Evolutionary conservation across 2,888 invertebrate species (phyloP), one percentile per base, ranked within the genome.

Genomic region (Epistrophella euchroma): DNA sequence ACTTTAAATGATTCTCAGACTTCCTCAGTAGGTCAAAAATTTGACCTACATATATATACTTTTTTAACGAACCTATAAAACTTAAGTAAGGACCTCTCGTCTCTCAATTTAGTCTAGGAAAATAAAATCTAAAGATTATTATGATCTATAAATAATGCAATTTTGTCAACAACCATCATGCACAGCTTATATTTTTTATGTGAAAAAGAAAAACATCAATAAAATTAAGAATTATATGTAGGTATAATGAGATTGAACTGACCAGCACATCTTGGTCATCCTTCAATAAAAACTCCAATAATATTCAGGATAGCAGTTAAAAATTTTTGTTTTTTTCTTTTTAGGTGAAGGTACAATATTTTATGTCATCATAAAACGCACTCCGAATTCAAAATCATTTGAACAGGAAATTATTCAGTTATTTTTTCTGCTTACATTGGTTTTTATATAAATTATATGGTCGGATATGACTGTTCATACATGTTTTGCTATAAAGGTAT

Each of bases 331-430:
- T n/a, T 47, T 17, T 45, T 50, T 22, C 25, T 22, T 52, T 6
- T 22, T 2, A 25, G 52, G 15, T 52, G 13, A 7, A 32, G 7
- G 32, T 17, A 50, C 4, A 5, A 13, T 50, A 22, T 50, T 52
- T 52, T 52, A 52, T 52, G 15, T 52, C 25, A 52, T 15, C 25
- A 25, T 52, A 52, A 52, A 52, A 52, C 25, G 52, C 52, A 22
- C 22, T 52, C 25, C 25, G 25, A 52, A 25, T 52, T 52, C 52
- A 52, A 52, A 52, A 25, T 22, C 6, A 7, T 52, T 15, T 13
- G 19, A 4, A 2, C 13, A 22, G 22, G 47, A 47, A 47, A 47
- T 47, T 4, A 19, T 10, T 19, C 5, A 0, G 5, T 50, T 13
- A 11, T 50, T 50, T 13, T 4, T 50, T 19, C 47, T 22, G 47